Percentiles rank a stretch among this genome's conserved stretches.
phyloP scores from a whole-genome alignment of 2,113 vertebrate species.

The Microtus oregoni region DNA sequence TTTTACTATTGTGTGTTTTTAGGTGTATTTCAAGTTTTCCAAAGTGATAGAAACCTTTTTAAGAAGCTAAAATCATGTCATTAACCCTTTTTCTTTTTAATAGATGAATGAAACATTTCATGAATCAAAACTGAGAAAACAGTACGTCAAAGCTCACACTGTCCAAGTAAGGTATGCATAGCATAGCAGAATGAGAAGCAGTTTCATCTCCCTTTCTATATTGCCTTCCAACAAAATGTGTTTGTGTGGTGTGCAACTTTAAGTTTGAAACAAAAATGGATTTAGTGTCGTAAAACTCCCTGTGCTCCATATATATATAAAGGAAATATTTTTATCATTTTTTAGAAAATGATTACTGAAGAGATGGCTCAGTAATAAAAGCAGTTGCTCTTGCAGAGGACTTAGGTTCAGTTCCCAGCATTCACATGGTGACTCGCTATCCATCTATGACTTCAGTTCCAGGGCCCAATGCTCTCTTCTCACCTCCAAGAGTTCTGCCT shows the following conservation, averaged over 20 bases:
- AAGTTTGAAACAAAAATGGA: constrained; percentile 35
- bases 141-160: constrained; percentile 86
- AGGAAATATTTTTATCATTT: background rate
- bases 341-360: background rate
- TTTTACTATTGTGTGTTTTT: constrained; percentile 1
- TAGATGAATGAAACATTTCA: constrained; percentile 89
- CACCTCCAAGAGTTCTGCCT: background rate
- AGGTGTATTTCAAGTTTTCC: constrained; percentile 11
- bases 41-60: background rate
- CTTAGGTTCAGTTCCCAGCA: background rate
- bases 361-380: background rate
- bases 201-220: background rate
- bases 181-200: constrained; percentile 66
- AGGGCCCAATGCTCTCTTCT: background rate
- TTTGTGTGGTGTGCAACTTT: background rate
- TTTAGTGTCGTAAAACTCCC: background rate
- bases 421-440: background rate
- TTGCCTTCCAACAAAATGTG: background rate
- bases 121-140: constrained; percentile 86
- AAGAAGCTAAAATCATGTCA: background rate
- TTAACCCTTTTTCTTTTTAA: constrained; percentile 76
- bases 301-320: constrained; percentile 18
- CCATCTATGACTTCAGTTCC: background rate
- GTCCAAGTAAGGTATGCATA: constrained; percentile 88
- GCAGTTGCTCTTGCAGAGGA: background rate